phyloP scores from a whole-genome alignment of 2,113 vertebrate species.

The Isurus oxyrinchus region DNA sequence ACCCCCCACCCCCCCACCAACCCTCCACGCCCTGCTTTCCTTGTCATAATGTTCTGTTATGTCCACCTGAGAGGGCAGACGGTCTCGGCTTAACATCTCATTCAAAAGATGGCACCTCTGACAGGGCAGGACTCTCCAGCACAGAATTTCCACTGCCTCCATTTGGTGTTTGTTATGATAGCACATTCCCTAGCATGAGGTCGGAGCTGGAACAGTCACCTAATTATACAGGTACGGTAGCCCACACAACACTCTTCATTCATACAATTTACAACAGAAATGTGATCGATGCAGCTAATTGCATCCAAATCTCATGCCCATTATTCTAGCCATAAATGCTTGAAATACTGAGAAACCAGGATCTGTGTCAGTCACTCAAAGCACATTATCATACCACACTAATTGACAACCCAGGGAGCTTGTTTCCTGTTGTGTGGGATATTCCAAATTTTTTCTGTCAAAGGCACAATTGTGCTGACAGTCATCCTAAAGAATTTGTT shows the following conservation, averaged over 20 bases:
- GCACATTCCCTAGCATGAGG: neutral
- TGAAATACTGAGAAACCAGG: slow-evolving; percentile 33
- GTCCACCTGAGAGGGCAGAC: neutral
- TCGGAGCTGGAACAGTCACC: neutral
- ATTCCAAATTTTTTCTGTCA: slow-evolving; percentile 42
- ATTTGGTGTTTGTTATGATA: too few relatives aligned
- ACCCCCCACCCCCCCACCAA: too few relatives aligned
- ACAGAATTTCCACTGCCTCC: neutral
- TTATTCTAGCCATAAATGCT: slow-evolving; percentile 23
- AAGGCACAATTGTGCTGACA: slow-evolving; percentile 44
- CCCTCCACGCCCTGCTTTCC: neutral
- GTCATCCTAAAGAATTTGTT: slow-evolving; percentile 18
- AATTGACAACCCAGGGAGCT: neutral
- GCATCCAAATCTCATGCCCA: slow-evolving; percentile 36
- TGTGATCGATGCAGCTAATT: neutral
- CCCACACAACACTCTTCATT: neutral
- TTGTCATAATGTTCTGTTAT: neutral
- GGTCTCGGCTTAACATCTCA: neutral
- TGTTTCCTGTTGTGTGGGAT: slow-evolving; percentile 37
- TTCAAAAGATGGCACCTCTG: neutral
- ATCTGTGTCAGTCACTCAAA: neutral
- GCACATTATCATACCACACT: neutral
- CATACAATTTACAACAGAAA: neutral
- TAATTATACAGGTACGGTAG: neutral
- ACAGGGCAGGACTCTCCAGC: neutral